Evolutionary conservation across 2,888 invertebrate species (phyloP).

Genomic region (Mechanitis messenoides): DNA sequence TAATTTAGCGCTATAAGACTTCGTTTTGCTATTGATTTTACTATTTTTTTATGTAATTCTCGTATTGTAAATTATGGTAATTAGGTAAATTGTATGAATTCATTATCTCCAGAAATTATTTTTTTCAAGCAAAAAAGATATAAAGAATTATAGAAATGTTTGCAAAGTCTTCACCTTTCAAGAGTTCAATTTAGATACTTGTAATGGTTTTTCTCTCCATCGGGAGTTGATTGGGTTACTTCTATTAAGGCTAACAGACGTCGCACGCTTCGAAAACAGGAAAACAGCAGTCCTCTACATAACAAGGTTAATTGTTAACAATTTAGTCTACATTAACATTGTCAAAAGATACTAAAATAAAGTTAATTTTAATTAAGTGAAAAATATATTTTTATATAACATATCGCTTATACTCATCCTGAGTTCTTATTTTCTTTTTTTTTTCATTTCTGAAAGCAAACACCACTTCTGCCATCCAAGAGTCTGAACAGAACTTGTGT

Average conservation of each 20-base stretch:
- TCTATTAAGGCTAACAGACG: conserved; percentile 47
- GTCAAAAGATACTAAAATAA: neutral
- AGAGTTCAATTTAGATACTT: conserved; percentile 6
- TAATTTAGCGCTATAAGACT: conserved; percentile 32
- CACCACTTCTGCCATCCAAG: no score
- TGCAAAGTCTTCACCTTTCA: conserved; percentile 6
- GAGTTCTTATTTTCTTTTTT: no score
- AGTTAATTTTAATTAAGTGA: neutral
- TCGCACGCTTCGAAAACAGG: conserved; percentile 43
- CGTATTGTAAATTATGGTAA: no score
- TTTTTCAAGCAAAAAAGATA: neutral
- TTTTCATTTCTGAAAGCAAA: no score
- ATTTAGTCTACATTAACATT: conserved; percentile 36
- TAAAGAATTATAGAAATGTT: conserved; percentile 9
- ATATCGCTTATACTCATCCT: no score
- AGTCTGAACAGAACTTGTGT: no score
- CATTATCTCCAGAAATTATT: no score
- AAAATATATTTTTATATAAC: no score
- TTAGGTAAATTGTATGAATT: no score
- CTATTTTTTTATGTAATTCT: neutral
- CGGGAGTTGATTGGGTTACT: conserved; percentile 23
- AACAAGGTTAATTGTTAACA: conserved; percentile 61
- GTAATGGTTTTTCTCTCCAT: conserved; percentile 15
- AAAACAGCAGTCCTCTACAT: conserved; percentile 43
- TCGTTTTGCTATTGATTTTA: conserved; percentile 2